Base-by-base conservation (phyloP, 2,113 vertebrate species). In the Ariopsis seemanni region DNA sequence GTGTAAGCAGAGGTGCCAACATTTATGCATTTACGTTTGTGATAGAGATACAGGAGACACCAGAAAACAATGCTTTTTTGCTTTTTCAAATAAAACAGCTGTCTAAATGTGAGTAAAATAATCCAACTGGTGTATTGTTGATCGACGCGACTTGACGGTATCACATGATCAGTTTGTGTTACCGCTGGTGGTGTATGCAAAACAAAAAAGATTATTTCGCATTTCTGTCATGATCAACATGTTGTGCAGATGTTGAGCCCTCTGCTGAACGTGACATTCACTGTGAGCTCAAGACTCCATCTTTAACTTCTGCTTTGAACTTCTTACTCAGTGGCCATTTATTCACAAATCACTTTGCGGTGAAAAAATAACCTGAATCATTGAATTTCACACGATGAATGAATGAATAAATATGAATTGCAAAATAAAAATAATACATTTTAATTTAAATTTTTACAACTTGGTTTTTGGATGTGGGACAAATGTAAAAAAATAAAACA, bases 281-380 rank as follows among this genome's bases (percentile, higher is more conserved):
- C 42, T 50, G 71, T 74, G 50, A 27, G 75, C 50, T 53, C 74
- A 55, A 53, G 72, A 72, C 69, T 72, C 69, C 17, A 10, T 53
- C 25, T 78, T 27, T 53, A 55, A 78, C 25, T 30, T 55, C 25
- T 79, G 0, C n/a, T 57, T 57, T 4, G 42, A 42, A 72, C 8
- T n/a, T n/a, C 17, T 75, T 75, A 15, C 48, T 78, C 22, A 78
- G 75, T 78, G 75, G 48, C 12, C 75, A 57, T 79, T 79, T 79
- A 75, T 25, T 52, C 34, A 52, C 9, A 52, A 25, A 52, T 25
- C 18, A 75, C 17, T 27, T 69, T 42, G 20, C 74, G 53, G 22
- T 77, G 14, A 53, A 72, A 42, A 48, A 42, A 48, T 50, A 50
- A 52, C 20, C 15, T 18, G 20, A 25, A 25, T 25, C 52, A 77